Evolutionary conservation across 2,113 vertebrate species (phyloP), one percentile per base, ranked within the genome.

Genomic region (Phylloscopus trochiloides): DNA sequence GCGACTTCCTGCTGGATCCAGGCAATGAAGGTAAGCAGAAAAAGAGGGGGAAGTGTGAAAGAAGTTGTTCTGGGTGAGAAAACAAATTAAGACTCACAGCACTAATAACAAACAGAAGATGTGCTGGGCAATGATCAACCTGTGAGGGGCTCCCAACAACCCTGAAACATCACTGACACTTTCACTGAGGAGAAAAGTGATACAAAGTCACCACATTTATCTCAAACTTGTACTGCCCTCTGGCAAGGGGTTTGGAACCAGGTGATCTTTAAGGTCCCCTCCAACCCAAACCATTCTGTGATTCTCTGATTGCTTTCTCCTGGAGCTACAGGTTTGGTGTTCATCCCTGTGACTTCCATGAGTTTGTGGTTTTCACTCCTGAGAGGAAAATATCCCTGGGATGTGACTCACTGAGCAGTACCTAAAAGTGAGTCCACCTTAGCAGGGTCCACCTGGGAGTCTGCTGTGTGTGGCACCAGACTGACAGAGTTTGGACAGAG

Each of bases 381-480:
- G 3, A 54, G 32, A 54, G 42, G 78, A 71, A 4, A 26, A 20
- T 5, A 36, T 7, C 28, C 12, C 19, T 3, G 8, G 18, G 38
- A 17, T 1, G 0, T 9, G 7, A 2, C 21, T 54, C 34, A 43
- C 25, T 54, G 65, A 31, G 3, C 6, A 6, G 18, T 1, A 14
- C 4, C 1, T 10, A 29, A 67, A 66, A 0, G 0, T 12, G 38
- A 72, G 14, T 28, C 31, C 31, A 5, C 9, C 32, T 66, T 5
- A 14, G 22, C 5, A 3, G 42, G 29, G 3, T 42, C 40, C 4
- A 0, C 5, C 17, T 50, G 63, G 10, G n/a, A 51, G 5, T 10
- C 16, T 52, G 40, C 9, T 59, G 47, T 20, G 40, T 31, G 24
- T 34, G 77, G 38, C 40, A 17, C 16, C 3, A 7, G 17, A 21